Conservation (phyloP, 2,888 invertebrate genomes). For the Epirrita christyi region DNA sequence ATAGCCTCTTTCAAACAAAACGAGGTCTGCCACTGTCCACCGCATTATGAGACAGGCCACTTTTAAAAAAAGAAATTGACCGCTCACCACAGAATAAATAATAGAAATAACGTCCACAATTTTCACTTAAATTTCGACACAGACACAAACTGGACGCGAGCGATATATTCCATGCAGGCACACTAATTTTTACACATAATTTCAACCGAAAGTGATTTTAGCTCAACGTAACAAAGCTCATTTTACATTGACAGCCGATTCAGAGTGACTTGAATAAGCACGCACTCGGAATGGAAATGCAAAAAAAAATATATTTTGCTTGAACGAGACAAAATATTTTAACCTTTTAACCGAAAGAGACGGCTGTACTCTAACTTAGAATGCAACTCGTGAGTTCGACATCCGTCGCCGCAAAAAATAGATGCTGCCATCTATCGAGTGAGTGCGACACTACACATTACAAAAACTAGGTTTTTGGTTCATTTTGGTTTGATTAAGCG, state of each 20-base stretch:
- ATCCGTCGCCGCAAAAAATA: constrained; percentile 79
- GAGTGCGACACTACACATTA: constrained; percentile 58
- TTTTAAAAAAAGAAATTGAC: constrained; percentile 76
- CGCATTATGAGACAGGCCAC: constrained; percentile 60
- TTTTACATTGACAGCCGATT: constrained; percentile 10
- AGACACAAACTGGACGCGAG: too few relatives aligned
- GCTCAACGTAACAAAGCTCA: neutral
- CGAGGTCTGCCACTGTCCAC: constrained; percentile 63
- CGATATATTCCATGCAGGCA: too few relatives aligned
- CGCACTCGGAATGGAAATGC: constrained; percentile 81
- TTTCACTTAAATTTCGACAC: constrained; percentile 4
- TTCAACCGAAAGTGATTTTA: too few relatives aligned
- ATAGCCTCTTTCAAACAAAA: constrained; percentile 48
- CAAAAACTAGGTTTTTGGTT: constrained; percentile 29
- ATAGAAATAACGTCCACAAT: neutral
- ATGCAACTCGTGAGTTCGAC: constrained; percentile 82
- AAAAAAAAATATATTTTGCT: constrained; percentile 76
- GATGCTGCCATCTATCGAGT: constrained; percentile 71
- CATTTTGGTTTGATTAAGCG: constrained; percentile 36
- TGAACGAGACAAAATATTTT: constrained; percentile 63
- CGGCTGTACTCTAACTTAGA: constrained; percentile 74
- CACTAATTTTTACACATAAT: too few relatives aligned
- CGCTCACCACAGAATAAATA: constrained; percentile 43
- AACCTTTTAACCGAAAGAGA: constrained; percentile 55
- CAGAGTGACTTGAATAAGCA: constrained; percentile 15